Evolutionary conservation across 2,888 invertebrate species (phyloP).

Genomic region (Halocaridina rubra): DNA sequence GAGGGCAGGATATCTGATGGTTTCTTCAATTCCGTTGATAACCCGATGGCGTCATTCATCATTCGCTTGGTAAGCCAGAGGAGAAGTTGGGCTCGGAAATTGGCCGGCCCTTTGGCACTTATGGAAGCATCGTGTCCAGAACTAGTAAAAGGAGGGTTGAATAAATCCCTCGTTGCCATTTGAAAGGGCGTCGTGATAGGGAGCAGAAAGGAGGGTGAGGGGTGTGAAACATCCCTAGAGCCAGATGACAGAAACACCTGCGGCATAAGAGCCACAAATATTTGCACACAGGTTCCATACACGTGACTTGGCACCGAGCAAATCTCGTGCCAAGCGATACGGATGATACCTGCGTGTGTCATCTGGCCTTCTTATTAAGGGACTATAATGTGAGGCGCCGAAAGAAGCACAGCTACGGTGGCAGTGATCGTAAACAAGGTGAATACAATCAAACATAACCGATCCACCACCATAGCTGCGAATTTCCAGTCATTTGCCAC

Average conservation of each 20-base stretch:
- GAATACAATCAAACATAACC: conserved; percentile 95
- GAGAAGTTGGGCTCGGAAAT: conserved; percentile 7
- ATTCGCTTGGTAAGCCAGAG: conserved; percentile 7
- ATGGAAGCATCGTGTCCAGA: conserved; percentile 59
- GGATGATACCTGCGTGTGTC: background rate
- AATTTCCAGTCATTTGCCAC: conserved; percentile 75
- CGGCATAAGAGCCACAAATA: background rate
- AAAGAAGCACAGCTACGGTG: conserved; percentile 89
- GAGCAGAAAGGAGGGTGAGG: background rate
- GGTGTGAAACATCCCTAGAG: background rate
- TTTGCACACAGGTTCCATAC: background rate
- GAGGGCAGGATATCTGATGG: too few species aligned
- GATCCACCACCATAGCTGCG: conserved; percentile 97
- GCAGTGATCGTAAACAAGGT: conserved; percentile 93
- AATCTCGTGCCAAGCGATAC: background rate
- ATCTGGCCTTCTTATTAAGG: conserved; percentile 73
- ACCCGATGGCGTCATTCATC: conserved; percentile 44
- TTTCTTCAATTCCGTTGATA: too few species aligned
- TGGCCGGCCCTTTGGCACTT: conserved; percentile 56
- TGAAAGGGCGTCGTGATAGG: background rate
- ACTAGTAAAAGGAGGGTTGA: conserved; percentile 23
- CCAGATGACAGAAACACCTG: conserved; percentile 13
- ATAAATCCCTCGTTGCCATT: background rate
- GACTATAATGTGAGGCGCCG: conserved; percentile 94
- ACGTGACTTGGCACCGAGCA: background rate